Percentiles rank a stretch among this genome's conserved stretches.
Evolutionary conservation across 2,888 invertebrate genomes (phyloP).

Genomic region (Itoplectis maculator): DNA sequence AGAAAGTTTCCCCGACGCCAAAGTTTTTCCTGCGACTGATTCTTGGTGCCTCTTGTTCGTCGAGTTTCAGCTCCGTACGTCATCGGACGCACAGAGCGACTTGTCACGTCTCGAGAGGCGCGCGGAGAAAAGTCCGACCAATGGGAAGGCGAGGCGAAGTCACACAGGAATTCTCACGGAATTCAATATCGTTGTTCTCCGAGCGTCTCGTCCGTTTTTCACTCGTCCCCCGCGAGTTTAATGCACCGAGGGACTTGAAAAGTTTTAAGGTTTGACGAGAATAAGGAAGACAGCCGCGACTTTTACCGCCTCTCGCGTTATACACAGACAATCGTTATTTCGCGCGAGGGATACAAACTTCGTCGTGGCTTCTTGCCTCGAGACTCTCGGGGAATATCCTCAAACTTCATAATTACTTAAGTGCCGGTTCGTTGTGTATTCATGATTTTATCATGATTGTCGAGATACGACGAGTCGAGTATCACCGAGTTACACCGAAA

Average conservation of each 20-base stretch:
- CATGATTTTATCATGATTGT: slow-evolving; percentile 12
- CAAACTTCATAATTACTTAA: slow-evolving; percentile 55
- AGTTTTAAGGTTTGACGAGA: slow-evolving; percentile 44
- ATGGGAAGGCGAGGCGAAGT: slow-evolving; percentile 11
- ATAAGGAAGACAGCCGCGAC: slow-evolving; percentile 20
- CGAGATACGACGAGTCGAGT: background rate
- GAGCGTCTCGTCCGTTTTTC: slow-evolving; percentile 13
- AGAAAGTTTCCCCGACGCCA: background rate
- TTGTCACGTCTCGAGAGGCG: slow-evolving; percentile 21
- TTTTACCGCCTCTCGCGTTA: slow-evolving; percentile 15
- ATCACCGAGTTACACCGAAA: background rate
- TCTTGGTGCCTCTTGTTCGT: background rate
- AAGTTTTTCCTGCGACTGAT: background rate
- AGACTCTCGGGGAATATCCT: slow-evolving; percentile 33
- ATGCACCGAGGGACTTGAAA: slow-evolving; percentile 1
- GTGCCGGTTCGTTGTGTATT: slow-evolving; percentile 22
- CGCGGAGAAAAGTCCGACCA: background rate
- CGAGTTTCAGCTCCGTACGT: background rate
- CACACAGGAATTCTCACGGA: slow-evolving; percentile 55
- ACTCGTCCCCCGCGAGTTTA: background rate
- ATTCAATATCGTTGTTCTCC: slow-evolving; percentile 50
- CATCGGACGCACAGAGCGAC: slow-evolving; percentile 25
- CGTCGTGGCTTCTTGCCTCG: slow-evolving; percentile 12
- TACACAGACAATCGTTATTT: slow-evolving; percentile 4
- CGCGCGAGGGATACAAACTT: slow-evolving; percentile 23